Base-by-base conservation (phyloP, 2,888 invertebrate species). In the Megaustenia siamemsis region DNA sequence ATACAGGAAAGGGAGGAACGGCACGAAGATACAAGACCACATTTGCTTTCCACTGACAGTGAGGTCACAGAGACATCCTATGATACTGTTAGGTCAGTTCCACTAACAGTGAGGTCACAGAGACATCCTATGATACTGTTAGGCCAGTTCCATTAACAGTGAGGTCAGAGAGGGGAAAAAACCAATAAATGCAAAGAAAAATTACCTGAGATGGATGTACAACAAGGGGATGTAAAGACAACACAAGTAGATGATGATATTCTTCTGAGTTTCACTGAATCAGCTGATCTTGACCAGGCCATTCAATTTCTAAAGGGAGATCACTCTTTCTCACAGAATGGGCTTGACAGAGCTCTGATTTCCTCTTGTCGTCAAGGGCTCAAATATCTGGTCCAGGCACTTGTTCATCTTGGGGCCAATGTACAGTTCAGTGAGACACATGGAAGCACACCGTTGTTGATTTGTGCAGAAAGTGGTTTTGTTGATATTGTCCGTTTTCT, bases 301-400 rank as follows among this genome's bases (percentile, higher is more conserved):
- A 3, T 43, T 10, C 43, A 40, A 43, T 43, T 71, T 4, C 40
- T 71, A 18, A 71, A n/a, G n/a, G 71, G 24, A 71, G 43, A 43
- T 71, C 21, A 71, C 43, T 8, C n/a, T 43, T 43, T 71, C 43
- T 75, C 75, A 15, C 49, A 75, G 18, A 35, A 35, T 75, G 49
- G 21, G 6, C 75, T 75, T 6, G 49, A 75, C 32, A 49, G 53
- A 32, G 49, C 49, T 18, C 32, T 75, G 49, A n/a, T n/a, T n/a
- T n/a, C n/a, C n/a, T n/a, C 68, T 68, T 68, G 68, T 32, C 68
- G 28, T 3, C 6, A 6, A n/a, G 28, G 68, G 18, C 68, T 32
- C 32, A 68, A 68, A 32, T n/a, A 35, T 35, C 21, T 68, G 5
- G 68, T 68, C 35, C 68, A 68, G 32, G 32, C 21, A 18, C 68